Conservation (phyloP, 2,797 vertebrate species). For the Halcyon leucocephala region DNA sequence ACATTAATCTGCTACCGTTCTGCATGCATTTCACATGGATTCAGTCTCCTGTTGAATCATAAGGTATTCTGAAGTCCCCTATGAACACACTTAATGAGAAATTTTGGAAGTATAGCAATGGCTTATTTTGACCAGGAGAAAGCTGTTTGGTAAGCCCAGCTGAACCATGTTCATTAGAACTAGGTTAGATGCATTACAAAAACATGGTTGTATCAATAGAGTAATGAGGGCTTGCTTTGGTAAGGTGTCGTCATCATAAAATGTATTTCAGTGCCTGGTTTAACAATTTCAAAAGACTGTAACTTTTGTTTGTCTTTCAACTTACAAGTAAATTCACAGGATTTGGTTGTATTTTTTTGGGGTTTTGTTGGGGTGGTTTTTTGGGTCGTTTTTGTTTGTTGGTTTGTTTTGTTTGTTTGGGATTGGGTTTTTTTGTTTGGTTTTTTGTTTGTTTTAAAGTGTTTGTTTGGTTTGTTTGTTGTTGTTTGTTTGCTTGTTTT, state of each 20-base stretch:
- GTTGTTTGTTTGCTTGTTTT: background rate
- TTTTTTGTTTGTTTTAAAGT: too few relatives aligned
- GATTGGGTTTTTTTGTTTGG: too few relatives aligned
- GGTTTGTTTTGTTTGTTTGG: too few relatives aligned
- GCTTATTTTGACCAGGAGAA: background rate
- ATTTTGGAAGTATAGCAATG: background rate
- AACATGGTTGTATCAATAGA: accelerated
- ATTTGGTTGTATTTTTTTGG: too few relatives aligned
- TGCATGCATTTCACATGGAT: background rate
- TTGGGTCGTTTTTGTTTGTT: too few relatives aligned
- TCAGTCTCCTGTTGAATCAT: background rate
- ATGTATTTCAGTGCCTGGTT: background rate
- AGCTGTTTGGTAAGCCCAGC: background rate
- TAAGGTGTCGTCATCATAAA: background rate
- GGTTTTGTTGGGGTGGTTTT: too few relatives aligned
- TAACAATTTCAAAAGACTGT: background rate
- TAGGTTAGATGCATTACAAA: background rate
- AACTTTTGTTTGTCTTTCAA: background rate
- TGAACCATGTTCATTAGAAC: background rate
- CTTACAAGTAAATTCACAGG: background rate
- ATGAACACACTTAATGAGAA: background rate
- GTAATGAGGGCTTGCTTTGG: background rate
- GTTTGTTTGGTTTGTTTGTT: too few relatives aligned
- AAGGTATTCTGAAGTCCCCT: background rate
- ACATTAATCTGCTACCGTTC: conserved; percentile 13